Evolutionary conservation across 1,140 invertebrate genomes (phyloP), one percentile per base, ranked within the genome.

Genomic region (Lepidurus couesii): DNA sequence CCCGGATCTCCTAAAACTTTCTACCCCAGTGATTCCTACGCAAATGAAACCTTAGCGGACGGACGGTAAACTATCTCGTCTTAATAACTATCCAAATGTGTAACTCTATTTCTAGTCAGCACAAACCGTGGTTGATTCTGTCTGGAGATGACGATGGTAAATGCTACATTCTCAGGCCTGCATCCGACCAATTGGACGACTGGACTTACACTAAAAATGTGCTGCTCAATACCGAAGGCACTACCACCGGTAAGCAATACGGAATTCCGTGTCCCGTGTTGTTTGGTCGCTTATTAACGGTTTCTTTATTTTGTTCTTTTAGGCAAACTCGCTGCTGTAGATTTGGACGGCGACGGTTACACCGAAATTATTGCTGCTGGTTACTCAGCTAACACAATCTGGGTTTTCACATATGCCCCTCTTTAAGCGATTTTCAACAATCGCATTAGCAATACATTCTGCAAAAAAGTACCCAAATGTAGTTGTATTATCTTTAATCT

Each of bases 101-200:
- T 45, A 21, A 74, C 13, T 82, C 73, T 34, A 34, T 77, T 13
- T 47, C 65, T 75, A 82, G 81, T 34, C 82, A 78, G 9, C 79
- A 81, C 74, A 85, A 84, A 75, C 85, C 84, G 0, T 82, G 81
- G 78, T 84, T 86, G 53, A 47, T 85, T 5, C 75, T 86, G 9
- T 85, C 84, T 43, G 85, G 85, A 2, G 85, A 86, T 80, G 85
- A 86, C 76, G 84, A 86, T 75, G 85, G 85, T 2, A 80, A 81
- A 21, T 82, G 84, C 73, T 84, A 85, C 77, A 80, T 86, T 74
- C 76, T 86, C 44, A 80, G 81, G 42, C 83, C 85, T 0, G 73
- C 74, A 42, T 81, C 82, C 16, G 81, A 84, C 44, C 82, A 81
- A 13, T 74, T 81, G 0, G 79, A 78, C 77, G 82, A 85, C 78